Base-by-base conservation (phyloP, 2,888 invertebrate genomes). In the Schrankia costaestrigalis region DNA sequence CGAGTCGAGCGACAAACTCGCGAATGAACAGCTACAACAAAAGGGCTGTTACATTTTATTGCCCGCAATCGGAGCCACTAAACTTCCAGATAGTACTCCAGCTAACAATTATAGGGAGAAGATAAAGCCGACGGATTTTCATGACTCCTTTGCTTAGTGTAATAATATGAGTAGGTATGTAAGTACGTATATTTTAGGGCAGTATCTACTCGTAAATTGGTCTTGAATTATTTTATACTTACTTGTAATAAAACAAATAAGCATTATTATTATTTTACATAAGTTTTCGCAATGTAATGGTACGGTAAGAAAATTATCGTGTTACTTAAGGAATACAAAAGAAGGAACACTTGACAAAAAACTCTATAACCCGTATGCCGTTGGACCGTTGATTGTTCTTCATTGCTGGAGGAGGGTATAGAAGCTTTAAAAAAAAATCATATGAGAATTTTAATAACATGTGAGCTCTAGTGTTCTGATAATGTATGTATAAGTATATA, bases 21-120 rank as follows among this genome's bases (percentile, higher is more conserved):
- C 59, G 59, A 58, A 66, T 60, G 62, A 62, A 66, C 59, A 53
- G 54, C 56, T 49, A 41, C 56, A 71, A 70, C 77, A 76, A 76
- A 73, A 65, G 75, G 72, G 76, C 66, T 69, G 71, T 79, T 72
- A 78, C 71, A 70, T 79, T 80, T 80, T 80, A 80, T 76, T 49
- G 66, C 67, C 47, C 60, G 69, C 74, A 72, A 79, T 78, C 75
- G 71, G 57, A 53, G 68, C 59, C 62, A 66, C 69, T 73, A 73
- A 76, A 69, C 67, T 70, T 60, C 63, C 63, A 67, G 78, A 77
- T 77, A 69, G 78, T 69, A 68, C 75, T 74, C 76, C 68, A 52
- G 71, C 71, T 75, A 71, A 77, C 80, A 81, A 81, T 81, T 81
- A 80, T 76, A 78, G 69, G 68, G 70, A 59, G 46, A 34, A 73